These are phyloP conservation scores for Drosophila nasuta DNA, from an alignment of 1,140 invertebrate genomes.

Conservation along the genomic window DNA sequence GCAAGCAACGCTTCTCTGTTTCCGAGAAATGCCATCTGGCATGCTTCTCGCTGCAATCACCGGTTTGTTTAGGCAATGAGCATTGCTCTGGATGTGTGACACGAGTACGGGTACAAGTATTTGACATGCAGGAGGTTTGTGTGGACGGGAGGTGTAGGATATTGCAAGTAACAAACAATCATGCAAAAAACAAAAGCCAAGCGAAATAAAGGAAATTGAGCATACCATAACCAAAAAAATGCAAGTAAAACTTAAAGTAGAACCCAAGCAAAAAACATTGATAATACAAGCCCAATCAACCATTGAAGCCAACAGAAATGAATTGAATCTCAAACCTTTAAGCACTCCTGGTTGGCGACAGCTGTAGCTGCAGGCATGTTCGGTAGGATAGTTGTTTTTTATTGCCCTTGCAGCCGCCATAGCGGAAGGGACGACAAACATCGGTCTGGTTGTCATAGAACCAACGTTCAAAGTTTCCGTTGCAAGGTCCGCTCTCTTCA, in stretches of 20 bases:
- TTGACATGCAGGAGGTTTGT: slow-evolving; percentile 39
- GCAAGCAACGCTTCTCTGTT: slow-evolving; percentile 94
- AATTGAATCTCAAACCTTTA: slow-evolving; percentile 87
- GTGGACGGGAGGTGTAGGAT: slow-evolving; percentile 29
- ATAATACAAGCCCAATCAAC: slow-evolving; percentile 12
- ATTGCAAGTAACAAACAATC: slow-evolving; percentile 66
- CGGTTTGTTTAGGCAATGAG: slow-evolving; percentile 90
- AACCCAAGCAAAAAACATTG: slow-evolving; percentile 21
- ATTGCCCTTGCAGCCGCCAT: slow-evolving; percentile 96
- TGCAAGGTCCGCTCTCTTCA: slow-evolving; percentile 92
- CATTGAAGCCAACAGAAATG: slow-evolving; percentile 11
- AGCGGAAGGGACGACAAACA: slow-evolving; percentile 91
- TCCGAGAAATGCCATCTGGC: slow-evolving; percentile 95
- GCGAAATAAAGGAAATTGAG: slow-evolving; percentile 40
- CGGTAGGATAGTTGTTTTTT: slow-evolving; percentile 93
- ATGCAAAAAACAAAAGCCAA: slow-evolving; percentile 69
- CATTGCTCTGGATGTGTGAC: slow-evolving; percentile 89
- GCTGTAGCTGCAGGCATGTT: slow-evolving; percentile 91
- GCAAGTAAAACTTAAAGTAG: slow-evolving; percentile 15
- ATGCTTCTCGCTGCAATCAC: slow-evolving; percentile 92
- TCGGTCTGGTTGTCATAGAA: slow-evolving; percentile 90
- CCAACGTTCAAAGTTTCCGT: slow-evolving; percentile 93
- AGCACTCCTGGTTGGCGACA: slow-evolving; percentile 90
- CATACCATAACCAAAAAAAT: slow-evolving; percentile 60
- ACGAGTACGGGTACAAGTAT: slow-evolving; percentile 16